A percentile compares a stretch with the other conserved stretches of the same genome.
Evolutionary conservation across 2,113 vertebrate species (phyloP).

Genomic region (Xiphorhynchus elegans): DNA sequence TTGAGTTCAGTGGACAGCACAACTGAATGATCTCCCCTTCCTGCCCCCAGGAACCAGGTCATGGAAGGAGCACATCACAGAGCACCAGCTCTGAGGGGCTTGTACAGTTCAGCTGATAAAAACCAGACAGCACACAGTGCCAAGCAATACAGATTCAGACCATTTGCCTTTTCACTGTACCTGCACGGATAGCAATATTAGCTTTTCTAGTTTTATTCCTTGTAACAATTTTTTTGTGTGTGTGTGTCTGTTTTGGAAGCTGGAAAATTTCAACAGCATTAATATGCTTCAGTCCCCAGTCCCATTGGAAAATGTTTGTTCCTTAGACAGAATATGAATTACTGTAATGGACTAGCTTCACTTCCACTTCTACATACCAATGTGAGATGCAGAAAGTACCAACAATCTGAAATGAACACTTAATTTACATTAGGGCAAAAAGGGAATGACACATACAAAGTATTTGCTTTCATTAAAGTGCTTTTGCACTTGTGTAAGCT

Average conservation of each 20-base stretch:
- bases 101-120: not conserved
- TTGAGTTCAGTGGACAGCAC: not conserved
- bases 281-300: not conserved
- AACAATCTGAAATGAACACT: not conserved
- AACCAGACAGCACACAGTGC: not conserved
- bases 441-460: not conserved
- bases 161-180: not conserved
- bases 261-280: slow-evolving; percentile 11
- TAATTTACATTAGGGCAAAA: not conserved
- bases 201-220: not conserved
- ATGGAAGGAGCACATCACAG: not conserved
- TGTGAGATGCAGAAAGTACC: not conserved
- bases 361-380: not conserved
- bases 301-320: slow-evolving; percentile 13
- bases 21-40: rapidly evolving
- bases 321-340: slow-evolving; percentile 14
- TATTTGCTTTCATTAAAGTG: not conserved
- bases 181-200: not conserved
- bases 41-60: not conserved
- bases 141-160: not conserved
- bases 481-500: not conserved
- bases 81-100: not conserved
- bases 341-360: not conserved
- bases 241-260: not conserved
- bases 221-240: not conserved